Conservation (phyloP, 2,888 invertebrate genomes). For the Erannis defoliaria region DNA sequence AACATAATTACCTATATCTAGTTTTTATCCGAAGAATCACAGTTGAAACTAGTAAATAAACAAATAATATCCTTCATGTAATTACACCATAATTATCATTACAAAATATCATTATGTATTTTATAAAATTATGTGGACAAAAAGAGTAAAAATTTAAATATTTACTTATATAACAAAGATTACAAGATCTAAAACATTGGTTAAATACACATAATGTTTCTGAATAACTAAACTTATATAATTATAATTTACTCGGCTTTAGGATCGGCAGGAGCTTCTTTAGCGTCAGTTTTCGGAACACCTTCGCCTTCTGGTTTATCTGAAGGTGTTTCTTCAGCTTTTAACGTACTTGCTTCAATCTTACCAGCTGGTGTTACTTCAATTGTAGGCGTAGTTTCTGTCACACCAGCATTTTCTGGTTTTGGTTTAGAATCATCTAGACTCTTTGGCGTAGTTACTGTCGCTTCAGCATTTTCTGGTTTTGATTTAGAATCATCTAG, state of each 20-base stretch:
- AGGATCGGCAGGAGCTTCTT: background rate
- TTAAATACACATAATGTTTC: too few relatives aligned
- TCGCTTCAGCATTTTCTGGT: background rate
- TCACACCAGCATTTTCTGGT: background rate
- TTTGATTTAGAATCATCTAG: background rate
- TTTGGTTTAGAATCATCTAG: background rate
- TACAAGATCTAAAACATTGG: too few relatives aligned
- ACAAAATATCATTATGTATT: too few relatives aligned
- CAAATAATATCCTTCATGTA: too few relatives aligned
- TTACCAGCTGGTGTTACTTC: constrained; percentile 1
- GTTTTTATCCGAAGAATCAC: too few relatives aligned
- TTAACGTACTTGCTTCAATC: background rate
- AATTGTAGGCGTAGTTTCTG: background rate
- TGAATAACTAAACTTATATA: too few relatives aligned
- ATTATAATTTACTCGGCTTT: constrained; percentile 13
- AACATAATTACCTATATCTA: too few relatives aligned
- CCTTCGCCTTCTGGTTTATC: background rate
- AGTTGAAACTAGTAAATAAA: too few relatives aligned
- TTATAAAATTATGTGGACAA: too few relatives aligned
- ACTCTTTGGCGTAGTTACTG: background rate
- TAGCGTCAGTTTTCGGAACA: constrained; percentile 1
- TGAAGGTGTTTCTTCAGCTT: background rate
- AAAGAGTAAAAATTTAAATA: too few relatives aligned
- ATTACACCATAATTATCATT: too few relatives aligned
- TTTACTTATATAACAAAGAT: too few relatives aligned